These are phyloP conservation scores for Bacillus rossius DNA, from an alignment of 1,140 invertebrate genomes.

Conservation along the genomic window DNA sequence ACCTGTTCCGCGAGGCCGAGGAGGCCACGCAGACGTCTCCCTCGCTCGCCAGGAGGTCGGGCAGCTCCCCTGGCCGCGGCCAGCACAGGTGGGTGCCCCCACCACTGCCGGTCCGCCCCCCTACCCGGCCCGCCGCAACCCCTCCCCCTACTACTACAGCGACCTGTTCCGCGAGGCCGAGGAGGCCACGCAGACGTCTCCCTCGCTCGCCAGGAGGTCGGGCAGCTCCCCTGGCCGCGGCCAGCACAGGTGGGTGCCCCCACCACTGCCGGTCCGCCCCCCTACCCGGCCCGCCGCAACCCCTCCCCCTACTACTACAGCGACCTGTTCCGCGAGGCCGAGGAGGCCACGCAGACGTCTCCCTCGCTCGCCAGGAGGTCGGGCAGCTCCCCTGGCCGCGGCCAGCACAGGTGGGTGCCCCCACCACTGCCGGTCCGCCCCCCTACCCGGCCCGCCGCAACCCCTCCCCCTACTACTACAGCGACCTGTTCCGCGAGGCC, in stretches of 20 bases:
- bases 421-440: neutral
- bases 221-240: conserved; percentile 32
- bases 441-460: conserved; percentile 26
- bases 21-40: conserved; percentile 29
- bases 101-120: neutral
- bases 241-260: conserved; percentile 28
- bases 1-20: conserved; percentile 53
- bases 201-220: conserved; percentile 39
- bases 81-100: conserved; percentile 28
- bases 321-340: conserved; percentile 55
- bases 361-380: conserved; percentile 39
- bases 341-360: conserved; percentile 30
- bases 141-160: conserved; percentile 72
- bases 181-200: conserved; percentile 30
- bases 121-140: conserved; percentile 35
- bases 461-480: conserved; percentile 73
- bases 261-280: neutral
- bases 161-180: conserved; percentile 56
- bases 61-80: conserved; percentile 31
- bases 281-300: conserved; percentile 28
- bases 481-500: conserved; percentile 56
- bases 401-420: conserved; percentile 30
- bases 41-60: conserved; percentile 40
- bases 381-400: conserved; percentile 31
- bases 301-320: conserved; percentile 75